phyloP scores from a whole-genome alignment of 2,113 vertebrate genomes.

The Helogale parvula region DNA sequence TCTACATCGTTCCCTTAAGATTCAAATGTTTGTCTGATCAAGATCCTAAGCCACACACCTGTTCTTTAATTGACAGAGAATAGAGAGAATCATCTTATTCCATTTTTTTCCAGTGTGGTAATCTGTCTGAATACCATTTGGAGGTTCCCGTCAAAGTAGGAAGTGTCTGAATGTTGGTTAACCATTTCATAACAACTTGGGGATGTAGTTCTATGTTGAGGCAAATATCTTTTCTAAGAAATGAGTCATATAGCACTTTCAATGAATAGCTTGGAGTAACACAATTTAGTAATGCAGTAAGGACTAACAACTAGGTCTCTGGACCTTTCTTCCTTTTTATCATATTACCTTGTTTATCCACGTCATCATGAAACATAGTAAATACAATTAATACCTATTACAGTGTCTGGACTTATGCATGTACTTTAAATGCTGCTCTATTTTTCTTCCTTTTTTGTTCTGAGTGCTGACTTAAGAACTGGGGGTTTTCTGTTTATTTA shows the following conservation, averaged over 20 bases:
- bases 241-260: not conserved
- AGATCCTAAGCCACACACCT: no score
- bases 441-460: not conserved
- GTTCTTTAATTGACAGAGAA: not conserved
- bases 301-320: not conserved
- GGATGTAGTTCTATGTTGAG: not conserved
- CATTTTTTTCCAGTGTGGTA: not conserved
- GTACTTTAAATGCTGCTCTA: not conserved
- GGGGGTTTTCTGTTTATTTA: not conserved
- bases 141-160: not conserved
- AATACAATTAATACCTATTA: not conserved
- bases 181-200: not conserved
- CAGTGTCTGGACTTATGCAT: rapidly evolving
- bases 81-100: no score
- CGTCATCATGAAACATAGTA: not conserved
- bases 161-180: not conserved
- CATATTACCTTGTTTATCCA: not conserved
- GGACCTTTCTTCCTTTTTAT: not conserved
- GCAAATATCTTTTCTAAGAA: not conserved
- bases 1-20: not conserved
- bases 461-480: not conserved
- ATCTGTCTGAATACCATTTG: not conserved
- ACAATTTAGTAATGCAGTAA: not conserved
- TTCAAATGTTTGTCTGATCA: not conserved
- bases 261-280: not conserved